phyloP scores from a whole-genome alignment of 1,140 invertebrate genomes.

The Littorina saxatilis region DNA sequence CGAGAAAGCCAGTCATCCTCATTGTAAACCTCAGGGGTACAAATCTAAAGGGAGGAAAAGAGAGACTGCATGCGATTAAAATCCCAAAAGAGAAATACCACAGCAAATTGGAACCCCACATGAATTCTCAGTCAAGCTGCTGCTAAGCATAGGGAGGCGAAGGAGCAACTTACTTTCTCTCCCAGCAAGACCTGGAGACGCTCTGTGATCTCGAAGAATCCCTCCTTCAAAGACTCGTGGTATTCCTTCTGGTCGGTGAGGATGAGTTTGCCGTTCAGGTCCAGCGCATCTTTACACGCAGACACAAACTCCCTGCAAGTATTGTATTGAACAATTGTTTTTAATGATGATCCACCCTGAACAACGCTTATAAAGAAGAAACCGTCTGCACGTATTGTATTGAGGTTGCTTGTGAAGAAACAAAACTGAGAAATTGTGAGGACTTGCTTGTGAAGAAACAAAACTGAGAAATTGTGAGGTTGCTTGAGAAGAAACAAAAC shows the following conservation, averaged over 20 bases:
- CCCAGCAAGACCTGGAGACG: constrained; percentile 78
- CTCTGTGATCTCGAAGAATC: constrained; percentile 90
- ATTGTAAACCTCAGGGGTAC: too few species aligned
- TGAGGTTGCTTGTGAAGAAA: too few species aligned
- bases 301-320: constrained; percentile 92
- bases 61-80: too few species aligned
- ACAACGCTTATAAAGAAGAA: neutral
- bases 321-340: too few species aligned
- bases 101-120: neutral
- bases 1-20: too few species aligned
- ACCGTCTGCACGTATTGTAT: too few species aligned
- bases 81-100: neutral
- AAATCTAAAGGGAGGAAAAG: too few species aligned
- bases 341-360: constrained; percentile 45
- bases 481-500: too few species aligned
- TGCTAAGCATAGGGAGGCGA: neutral
- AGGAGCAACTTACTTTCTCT: constrained; percentile 67
- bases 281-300: constrained; percentile 89
- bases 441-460: too few species aligned
- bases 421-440: too few species aligned
- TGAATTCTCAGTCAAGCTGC: neutral
- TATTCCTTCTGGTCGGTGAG: constrained; percentile 91
- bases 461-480: too few species aligned
- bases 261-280: constrained; percentile 91
- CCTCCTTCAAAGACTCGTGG: constrained; percentile 88